Base-by-base conservation (phyloP, 1,140 invertebrate species). In the Lutraria rhynchaena region DNA sequence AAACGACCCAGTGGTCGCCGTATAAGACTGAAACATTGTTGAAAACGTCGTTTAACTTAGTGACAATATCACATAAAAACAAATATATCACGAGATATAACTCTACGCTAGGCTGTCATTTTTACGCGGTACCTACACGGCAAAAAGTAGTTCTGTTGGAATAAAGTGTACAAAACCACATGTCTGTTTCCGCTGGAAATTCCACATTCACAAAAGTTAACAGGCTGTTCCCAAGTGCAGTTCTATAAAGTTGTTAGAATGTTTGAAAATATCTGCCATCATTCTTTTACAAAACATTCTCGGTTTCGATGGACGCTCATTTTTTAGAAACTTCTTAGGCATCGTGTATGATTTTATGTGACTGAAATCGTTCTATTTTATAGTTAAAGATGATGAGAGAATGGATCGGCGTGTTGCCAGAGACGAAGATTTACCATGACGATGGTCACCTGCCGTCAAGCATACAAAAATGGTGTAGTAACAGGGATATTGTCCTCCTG, bases 321-420 rank as follows among this genome's bases (percentile, higher is more conserved):
- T 9, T 19, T 11, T 11, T 9, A 49, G 9, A 11, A 19, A 49
- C 9, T 49, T 9, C 11, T 49, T 49, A 11, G 9, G 11, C 19
- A 49, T 49, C 44, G 15, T 22, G 24, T n/a, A 29, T n/a, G n/a
- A n/a, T n/a, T n/a, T n/a, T n/a, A n/a, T n/a, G n/a, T n/a, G n/a
- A n/a, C n/a, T n/a, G n/a, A n/a, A n/a, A n/a, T n/a, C n/a, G n/a
- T n/a, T n/a, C n/a, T n/a, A n/a, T n/a, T 29, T 60, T 44, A 29
- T 24, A 75, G 73, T 5, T 63, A 15, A 46, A 60, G n/a, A 77
- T 77, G 75, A 77, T 77, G 75, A 35, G 49, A 37, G 60, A 77
- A 19, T 77, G 75, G 75, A 22, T 77, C 7, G 75, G 75, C 7
- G 33, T 31, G 19, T 44, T 67, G 3, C 11, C 44, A 13, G 75